These are phyloP conservation scores for Protodeltote pygarga DNA, from an alignment of 2,888 invertebrate species.

Conservation along the genomic window DNA sequence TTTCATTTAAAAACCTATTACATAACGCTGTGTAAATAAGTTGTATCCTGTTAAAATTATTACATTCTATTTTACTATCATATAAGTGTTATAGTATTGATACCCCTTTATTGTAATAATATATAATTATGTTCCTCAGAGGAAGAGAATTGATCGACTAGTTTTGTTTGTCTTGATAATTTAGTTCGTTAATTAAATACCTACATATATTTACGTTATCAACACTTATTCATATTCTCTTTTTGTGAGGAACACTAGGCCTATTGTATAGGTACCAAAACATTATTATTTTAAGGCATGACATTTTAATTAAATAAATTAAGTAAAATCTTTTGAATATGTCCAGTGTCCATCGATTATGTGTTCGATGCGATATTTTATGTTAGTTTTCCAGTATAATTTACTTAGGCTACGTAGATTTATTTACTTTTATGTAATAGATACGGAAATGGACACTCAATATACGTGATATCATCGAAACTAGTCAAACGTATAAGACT, in stretches of 20 bases:
- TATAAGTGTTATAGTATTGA: constrained; percentile 84
- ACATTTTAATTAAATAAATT: constrained; percentile 49
- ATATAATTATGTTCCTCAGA: constrained; percentile 69
- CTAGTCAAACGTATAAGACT: constrained; percentile 64
- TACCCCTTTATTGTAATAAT: constrained; percentile 75
- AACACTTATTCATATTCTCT: constrained; percentile 54
- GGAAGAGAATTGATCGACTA: constrained; percentile 54
- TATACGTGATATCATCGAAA: constrained; percentile 65
- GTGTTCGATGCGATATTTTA: no score
- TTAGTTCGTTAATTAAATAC: constrained; percentile 27
- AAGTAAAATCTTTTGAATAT: constrained; percentile 28
- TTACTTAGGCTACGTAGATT: constrained; percentile 38
- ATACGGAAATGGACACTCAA: constrained; percentile 50
- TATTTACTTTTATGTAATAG: constrained; percentile 33
- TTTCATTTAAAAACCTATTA: constrained; percentile 43
- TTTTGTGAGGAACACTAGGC: constrained; percentile 71
- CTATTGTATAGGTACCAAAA: constrained; percentile 70
- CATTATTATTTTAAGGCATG: constrained; percentile 63
- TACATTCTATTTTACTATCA: constrained; percentile 85
- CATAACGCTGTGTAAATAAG: constrained; percentile 78
- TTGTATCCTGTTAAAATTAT: constrained; percentile 85
- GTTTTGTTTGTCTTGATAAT: constrained; percentile 17
- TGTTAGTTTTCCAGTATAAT: constrained; percentile 8
- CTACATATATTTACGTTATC: constrained; percentile 23
- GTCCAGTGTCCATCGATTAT: constrained; percentile 39